A percentile compares a stretch with the other conserved stretches of the same genome.
These are phyloP conservation scores for Chymomyza costata DNA, from an alignment of 1,140 invertebrate genomes.

Conservation along the genomic window DNA sequence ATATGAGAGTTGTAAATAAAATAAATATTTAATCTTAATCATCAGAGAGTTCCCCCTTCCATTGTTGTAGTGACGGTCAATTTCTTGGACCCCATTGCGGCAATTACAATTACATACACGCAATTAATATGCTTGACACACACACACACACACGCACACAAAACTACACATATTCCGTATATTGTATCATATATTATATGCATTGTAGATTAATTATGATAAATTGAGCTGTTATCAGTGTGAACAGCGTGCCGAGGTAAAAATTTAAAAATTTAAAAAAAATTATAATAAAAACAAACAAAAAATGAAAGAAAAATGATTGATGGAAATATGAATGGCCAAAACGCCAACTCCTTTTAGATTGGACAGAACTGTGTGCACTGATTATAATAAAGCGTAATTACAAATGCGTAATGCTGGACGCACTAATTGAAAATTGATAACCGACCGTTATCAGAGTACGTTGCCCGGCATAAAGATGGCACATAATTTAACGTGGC, in stretches of 20 bases:
- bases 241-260: slow-evolving; percentile 4
- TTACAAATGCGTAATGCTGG: too few species aligned
- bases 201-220: slow-evolving; percentile 61
- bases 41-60: too few species aligned
- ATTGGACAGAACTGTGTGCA: too few species aligned
- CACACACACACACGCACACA: neutral
- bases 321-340: slow-evolving; percentile 48
- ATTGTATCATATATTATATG: neutral
- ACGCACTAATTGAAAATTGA: too few species aligned
- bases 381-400: too few species aligned
- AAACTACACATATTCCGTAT: too few species aligned
- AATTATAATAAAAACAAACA: too few species aligned
- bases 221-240: too few species aligned
- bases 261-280: slow-evolving; percentile 52
- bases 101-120: neutral
- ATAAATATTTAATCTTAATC: slow-evolving; percentile 71
- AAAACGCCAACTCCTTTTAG: neutral
- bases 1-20: slow-evolving; percentile 59
- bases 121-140: neutral
- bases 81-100: neutral
- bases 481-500: too few species aligned
- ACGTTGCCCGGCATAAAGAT: too few species aligned
- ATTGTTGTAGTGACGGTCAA: slow-evolving; percentile 14
- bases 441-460: too few species aligned
- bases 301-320: slow-evolving; percentile 47